A percentile compares a stretch with the other conserved stretches of the same genome.
These are phyloP conservation scores for Poeciliopsis occidentalis DNA, from an alignment of 2,113 vertebrate species.

Conservation along the genomic window DNA sequence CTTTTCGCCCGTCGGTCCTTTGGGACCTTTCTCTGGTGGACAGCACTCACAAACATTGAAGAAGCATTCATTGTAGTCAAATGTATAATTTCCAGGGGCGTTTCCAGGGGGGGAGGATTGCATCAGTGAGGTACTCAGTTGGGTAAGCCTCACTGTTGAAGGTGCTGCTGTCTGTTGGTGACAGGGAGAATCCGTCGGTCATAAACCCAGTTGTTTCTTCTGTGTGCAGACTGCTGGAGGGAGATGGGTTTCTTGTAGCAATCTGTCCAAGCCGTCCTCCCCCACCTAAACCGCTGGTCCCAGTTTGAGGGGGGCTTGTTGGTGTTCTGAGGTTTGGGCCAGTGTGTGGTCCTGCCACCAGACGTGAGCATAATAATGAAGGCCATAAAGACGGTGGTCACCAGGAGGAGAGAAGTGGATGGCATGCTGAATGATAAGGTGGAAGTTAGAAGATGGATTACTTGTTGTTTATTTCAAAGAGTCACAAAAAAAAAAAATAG, in stretches of 20 bases:
- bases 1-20: conserved; percentile 80
- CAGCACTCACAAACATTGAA: conserved; percentile 95
- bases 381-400: conserved; percentile 58
- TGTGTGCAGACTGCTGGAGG: conserved; percentile 50
- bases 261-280: conserved; percentile 39
- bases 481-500: background rate
- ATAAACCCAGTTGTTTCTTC: conserved; percentile 69
- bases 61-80: conserved; percentile 87
- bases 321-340: conserved; percentile 77
- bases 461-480: background rate
- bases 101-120: conserved; percentile 74
- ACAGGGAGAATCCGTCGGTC: conserved; percentile 61
- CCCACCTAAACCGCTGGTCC: conserved; percentile 21
- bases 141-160: conserved; percentile 63
- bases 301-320: conserved; percentile 79
- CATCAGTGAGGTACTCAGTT: conserved; percentile 71
- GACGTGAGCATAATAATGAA: conserved; percentile 29
- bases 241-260: conserved; percentile 54
- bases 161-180: conserved; percentile 65
- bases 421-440: conserved; percentile 47
- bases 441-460: background rate
- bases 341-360: conserved; percentile 81
- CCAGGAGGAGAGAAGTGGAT: conserved; percentile 45
- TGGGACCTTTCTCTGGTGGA: conserved; percentile 74
- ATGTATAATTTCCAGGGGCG: conserved; percentile 80